These are phyloP conservation scores for Nothoprocta perdicaria DNA, from an alignment of 2,113 vertebrate genomes.

Conservation along the genomic window DNA sequence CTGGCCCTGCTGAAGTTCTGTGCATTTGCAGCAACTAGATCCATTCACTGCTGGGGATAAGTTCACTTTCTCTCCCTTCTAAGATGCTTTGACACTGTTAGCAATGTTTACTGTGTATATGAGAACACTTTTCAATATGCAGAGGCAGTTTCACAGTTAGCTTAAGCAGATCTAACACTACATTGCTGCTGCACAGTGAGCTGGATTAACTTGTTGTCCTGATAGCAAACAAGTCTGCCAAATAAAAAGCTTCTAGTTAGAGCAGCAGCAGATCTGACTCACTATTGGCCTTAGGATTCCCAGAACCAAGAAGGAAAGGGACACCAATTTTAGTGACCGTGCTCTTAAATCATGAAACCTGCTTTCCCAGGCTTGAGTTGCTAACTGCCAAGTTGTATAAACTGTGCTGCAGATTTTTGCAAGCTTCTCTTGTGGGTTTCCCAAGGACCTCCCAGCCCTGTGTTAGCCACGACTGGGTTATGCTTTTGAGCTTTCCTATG, in stretches of 20 bases:
- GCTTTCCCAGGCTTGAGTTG: not conserved
- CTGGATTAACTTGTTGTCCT: not conserved
- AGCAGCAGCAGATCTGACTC: slow-evolving; percentile 28
- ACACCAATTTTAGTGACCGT: not conserved
- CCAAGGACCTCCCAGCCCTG: not conserved
- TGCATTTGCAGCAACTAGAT: not conserved
- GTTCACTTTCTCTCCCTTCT: not conserved
- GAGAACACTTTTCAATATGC: not conserved
- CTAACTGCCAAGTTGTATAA: not conserved
- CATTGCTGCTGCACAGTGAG: not conserved
- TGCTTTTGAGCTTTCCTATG: not conserved
- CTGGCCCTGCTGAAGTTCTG: not conserved
- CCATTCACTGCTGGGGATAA: not conserved
- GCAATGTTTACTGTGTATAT: not conserved
- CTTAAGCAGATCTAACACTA: not conserved
- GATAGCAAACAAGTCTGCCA: not conserved
- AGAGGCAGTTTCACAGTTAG: not conserved
- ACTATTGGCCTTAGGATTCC: not conserved
- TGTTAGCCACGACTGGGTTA: not conserved
- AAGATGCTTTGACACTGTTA: not conserved
- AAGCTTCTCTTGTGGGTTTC: not conserved
- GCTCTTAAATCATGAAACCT: not conserved
- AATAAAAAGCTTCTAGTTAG: slow-evolving; percentile 6
- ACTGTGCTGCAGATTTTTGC: not conserved
- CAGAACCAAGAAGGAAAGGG: not conserved